Evolutionary conservation across 2,113 vertebrate genomes (phyloP).

Genomic region (Pluvialis apricaria): DNA sequence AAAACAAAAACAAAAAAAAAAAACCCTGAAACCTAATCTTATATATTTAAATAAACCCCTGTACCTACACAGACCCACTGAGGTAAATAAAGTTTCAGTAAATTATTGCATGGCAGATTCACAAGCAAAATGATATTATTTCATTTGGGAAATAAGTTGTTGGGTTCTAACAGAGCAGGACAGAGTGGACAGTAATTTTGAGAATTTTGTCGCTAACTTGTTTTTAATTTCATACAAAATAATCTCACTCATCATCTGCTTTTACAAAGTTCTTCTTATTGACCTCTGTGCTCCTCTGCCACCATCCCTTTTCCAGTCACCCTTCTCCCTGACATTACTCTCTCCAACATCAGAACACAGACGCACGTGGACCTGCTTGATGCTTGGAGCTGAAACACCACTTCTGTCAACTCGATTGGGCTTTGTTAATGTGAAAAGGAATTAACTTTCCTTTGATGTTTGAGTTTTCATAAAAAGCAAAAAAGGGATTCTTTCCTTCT

Average conservation of each 20-base stretch:
- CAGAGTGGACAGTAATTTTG: neutral
- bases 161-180: neutral
- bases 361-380: accelerated
- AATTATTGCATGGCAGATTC: neutral
- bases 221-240: neutral
- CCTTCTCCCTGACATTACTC: neutral
- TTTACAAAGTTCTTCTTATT: neutral
- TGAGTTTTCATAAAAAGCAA: neutral
- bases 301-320: neutral
- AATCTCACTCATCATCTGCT: neutral
- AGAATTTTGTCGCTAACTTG: neutral
- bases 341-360: neutral
- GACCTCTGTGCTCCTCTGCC: accelerated
- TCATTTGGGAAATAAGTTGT: neutral
- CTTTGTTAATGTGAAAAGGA: neutral
- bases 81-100: neutral
- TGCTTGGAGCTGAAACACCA: neutral
- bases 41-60: neutral
- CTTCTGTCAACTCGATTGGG: neutral
- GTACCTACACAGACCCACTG: neutral
- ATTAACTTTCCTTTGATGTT: neutral
- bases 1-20: too few species aligned
- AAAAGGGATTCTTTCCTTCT: neutral
- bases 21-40: neutral
- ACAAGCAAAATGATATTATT: neutral